A percentile compares a stretch with the other conserved stretches of the same genome.
phyloP scores from a whole-genome alignment of 2,113 vertebrate species.

The Monarcha castaneiventris region DNA sequence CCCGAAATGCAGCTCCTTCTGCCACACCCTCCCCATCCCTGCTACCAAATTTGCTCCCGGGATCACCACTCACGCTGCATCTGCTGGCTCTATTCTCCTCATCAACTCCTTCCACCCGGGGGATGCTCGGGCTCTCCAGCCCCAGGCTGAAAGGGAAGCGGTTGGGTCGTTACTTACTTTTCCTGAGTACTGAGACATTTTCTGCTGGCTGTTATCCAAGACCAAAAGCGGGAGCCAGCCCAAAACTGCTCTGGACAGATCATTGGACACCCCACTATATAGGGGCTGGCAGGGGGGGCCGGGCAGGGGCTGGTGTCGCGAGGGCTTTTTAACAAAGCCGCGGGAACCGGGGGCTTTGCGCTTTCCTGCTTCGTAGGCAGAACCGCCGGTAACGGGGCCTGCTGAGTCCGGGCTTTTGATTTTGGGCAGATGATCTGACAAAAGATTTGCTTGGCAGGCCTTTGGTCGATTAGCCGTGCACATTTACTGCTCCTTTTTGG shows the following conservation, averaged over 20 bases:
- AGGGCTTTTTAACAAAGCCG: conserved; percentile 68
- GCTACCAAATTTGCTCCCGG: not conserved
- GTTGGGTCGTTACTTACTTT: conserved; percentile 79
- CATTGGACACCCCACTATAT: conserved; percentile 78
- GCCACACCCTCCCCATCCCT: not conserved
- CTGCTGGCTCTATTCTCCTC: not conserved
- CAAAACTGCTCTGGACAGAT: conserved; percentile 55
- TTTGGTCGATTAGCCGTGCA: conserved; percentile 60
- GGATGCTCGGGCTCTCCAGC: not conserved
- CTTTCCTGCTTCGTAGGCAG: conserved; percentile 75
- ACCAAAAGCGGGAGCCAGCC: conserved; percentile 63
- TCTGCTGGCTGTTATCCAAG: conserved; percentile 74
- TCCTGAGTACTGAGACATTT: conserved; percentile 89
- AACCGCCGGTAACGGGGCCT: conserved; percentile 66
- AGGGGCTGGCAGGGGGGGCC: not conserved
- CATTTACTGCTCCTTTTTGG: conserved; percentile 56
- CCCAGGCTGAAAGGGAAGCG: not conserved
- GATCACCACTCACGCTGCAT: not conserved
- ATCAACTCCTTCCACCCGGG: not conserved
- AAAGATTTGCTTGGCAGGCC: conserved; percentile 84
- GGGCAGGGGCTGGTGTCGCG: not conserved
- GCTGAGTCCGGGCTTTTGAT: conserved; percentile 82
- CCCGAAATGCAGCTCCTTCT: not conserved
- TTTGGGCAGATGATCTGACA: conserved; percentile 69
- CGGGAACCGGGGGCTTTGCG: conserved; percentile 70